These are phyloP conservation scores for Heliconius hewitsoni DNA, from an alignment of 1,140 invertebrate species.

Conservation along the genomic window DNA sequence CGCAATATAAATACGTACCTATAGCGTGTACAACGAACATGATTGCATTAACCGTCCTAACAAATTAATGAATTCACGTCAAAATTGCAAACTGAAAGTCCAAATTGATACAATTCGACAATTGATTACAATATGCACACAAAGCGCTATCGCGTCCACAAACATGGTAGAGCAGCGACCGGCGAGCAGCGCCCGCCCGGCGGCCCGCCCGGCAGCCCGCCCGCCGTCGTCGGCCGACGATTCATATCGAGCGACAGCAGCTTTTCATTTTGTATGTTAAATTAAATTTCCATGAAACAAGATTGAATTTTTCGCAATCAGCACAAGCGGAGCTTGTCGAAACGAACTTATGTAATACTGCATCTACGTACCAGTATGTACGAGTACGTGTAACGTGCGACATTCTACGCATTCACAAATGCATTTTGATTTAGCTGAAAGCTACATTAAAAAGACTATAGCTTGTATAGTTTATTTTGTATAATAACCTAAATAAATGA, in stretches of 20 bases:
- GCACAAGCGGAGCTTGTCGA: conserved; percentile 60
- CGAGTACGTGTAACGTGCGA: neutral
- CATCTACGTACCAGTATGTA: conserved; percentile 8
- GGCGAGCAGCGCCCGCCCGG: conserved; percentile 14
- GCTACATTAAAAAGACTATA: neutral
- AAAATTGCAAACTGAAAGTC: conserved; percentile 78
- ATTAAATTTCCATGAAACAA: conserved; percentile 81
- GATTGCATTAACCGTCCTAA: conserved; percentile 55
- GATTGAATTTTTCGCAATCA: conserved; percentile 81
- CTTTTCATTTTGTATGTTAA: conserved; percentile 81
- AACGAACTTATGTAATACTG: conserved; percentile 60
- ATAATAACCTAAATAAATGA: neutral
- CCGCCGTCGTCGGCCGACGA: conserved; percentile 51
- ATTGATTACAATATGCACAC: conserved; percentile 81
- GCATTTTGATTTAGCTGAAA: neutral
- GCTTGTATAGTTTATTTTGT: neutral
- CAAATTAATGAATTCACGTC: conserved; percentile 76
- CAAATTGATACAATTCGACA: conserved; percentile 78
- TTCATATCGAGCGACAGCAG: conserved; percentile 76
- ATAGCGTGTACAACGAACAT: conserved; percentile 35
- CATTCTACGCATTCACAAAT: neutral
- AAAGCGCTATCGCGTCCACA: conserved; percentile 73
- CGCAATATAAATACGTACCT: neutral
- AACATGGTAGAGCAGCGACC: conserved; percentile 73
- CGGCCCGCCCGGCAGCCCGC: neutral